phyloP scores from a whole-genome alignment of 2,113 vertebrate species.

The Dipodomys ordii region DNA sequence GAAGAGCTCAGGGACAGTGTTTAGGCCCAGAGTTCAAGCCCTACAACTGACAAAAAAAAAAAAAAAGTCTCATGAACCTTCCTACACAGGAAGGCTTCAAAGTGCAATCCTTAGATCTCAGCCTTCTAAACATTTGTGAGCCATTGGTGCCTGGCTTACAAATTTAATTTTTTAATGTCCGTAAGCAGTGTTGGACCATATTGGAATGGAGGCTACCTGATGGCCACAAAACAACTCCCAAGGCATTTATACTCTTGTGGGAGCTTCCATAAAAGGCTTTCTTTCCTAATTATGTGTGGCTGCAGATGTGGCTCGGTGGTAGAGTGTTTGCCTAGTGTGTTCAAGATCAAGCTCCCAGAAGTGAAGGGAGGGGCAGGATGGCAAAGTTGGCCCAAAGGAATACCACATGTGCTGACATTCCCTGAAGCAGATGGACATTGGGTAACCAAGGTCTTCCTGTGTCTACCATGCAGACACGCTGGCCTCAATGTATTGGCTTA shows the following conservation, averaged over 20 bases:
- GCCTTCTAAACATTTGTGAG: too few relatives aligned
- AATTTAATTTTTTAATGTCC: not conserved
- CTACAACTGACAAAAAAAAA: too few relatives aligned
- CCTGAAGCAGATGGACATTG: not conserved
- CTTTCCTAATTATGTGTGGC: not conserved
- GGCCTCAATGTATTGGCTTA: not conserved
- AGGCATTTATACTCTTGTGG: not conserved
- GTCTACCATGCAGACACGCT: not conserved
- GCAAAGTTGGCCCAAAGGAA: not conserved
- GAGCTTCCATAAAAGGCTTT: not conserved
- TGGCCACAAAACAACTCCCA: constrained; percentile 4
- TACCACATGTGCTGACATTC: not conserved
- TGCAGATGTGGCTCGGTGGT: not conserved
- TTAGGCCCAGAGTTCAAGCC: too few relatives aligned
- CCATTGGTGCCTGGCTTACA: too few relatives aligned
- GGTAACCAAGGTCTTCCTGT: not conserved
- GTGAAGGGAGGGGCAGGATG: not conserved
- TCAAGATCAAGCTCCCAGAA: not conserved
- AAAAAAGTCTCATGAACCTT: too few relatives aligned
- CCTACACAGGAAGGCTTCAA: too few relatives aligned
- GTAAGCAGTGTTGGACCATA: not conserved
- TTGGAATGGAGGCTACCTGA: not conserved
- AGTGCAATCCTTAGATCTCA: too few relatives aligned
- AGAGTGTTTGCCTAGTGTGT: not conserved
- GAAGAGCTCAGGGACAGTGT: too few relatives aligned